Conservation (phyloP, 2,113 vertebrate genomes). For the Corvus hawaiiensis region DNA sequence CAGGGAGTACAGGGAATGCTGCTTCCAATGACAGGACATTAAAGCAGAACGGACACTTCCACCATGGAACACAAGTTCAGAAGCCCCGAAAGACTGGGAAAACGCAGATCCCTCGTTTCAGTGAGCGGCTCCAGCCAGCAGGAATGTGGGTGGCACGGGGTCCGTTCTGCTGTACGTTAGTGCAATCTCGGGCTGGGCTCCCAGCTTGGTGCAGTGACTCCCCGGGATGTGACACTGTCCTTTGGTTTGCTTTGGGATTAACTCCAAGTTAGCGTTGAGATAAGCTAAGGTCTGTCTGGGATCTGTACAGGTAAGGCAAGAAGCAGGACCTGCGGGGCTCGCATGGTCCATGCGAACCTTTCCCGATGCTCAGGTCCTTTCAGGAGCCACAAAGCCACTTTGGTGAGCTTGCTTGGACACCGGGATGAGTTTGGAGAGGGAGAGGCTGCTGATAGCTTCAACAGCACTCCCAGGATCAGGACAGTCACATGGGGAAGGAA, state of each 20-base stretch:
- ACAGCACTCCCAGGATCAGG: background rate
- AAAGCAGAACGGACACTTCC: background rate
- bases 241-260: slow-evolving; percentile 77
- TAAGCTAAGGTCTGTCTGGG: slow-evolving; percentile 62
- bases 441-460: background rate
- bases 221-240: slow-evolving; percentile 53
- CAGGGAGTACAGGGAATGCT: background rate
- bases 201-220: slow-evolving; percentile 8
- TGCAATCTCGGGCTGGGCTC: slow-evolving; percentile 79
- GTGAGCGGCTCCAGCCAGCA: slow-evolving; percentile 50
- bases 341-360: slow-evolving; percentile 1
- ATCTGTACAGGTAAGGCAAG: slow-evolving; percentile 80
- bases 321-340: slow-evolving; percentile 65
- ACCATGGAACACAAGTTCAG: background rate
- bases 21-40: background rate
- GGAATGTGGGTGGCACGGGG: slow-evolving; percentile 48
- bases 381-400: slow-evolving; percentile 50
- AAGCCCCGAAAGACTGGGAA: background rate
- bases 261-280: slow-evolving; percentile 55
- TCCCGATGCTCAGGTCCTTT: slow-evolving; percentile 42
- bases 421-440: background rate
- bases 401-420: background rate
- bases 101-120: slow-evolving; percentile 12
- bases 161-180: slow-evolving; percentile 71
- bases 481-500: background rate